These are phyloP conservation scores for Battus philenor DNA, from an alignment of 1,140 invertebrate species.

Conservation along the genomic window DNA sequence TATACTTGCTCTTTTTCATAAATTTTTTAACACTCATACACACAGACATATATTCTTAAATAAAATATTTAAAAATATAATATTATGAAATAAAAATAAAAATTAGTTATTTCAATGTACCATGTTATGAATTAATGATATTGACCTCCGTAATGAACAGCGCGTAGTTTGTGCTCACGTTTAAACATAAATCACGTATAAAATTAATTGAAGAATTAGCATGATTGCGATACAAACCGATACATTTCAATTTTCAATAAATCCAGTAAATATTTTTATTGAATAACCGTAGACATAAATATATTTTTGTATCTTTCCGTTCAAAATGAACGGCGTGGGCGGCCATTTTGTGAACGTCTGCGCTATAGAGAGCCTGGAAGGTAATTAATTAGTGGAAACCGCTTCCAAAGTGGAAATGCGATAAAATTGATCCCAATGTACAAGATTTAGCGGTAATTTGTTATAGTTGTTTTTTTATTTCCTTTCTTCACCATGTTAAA, in stretches of 20 bases:
- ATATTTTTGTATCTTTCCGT: slow-evolving; percentile 12
- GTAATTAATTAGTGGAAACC: slow-evolving; percentile 51
- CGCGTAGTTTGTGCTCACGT: background rate
- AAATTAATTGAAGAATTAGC: slow-evolving; percentile 9
- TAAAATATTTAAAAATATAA: background rate
- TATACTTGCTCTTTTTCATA: no score
- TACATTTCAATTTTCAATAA: slow-evolving; percentile 2
- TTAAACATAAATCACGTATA: slow-evolving; percentile 3
- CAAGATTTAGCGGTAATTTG: slow-evolving; percentile 13
- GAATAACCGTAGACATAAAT: slow-evolving; percentile 6
- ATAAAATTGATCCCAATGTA: slow-evolving; percentile 17
- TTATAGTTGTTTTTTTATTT: no score
- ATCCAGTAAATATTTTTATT: slow-evolving; percentile 3
- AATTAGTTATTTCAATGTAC: no score
- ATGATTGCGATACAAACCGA: slow-evolving; percentile 3
- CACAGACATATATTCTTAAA: background rate
- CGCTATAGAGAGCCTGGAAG: slow-evolving; percentile 22
- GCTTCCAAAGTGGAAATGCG: slow-evolving; percentile 37
- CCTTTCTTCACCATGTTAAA: no score
- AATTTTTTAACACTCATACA: no score
- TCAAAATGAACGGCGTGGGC: slow-evolving; percentile 8
- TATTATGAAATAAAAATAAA: background rate
- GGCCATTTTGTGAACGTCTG: slow-evolving; percentile 26
- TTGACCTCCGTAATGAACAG: no score
- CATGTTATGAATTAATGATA: no score